phyloP scores from a whole-genome alignment of 2,113 vertebrate species.

The Heterochromis multidens region DNA sequence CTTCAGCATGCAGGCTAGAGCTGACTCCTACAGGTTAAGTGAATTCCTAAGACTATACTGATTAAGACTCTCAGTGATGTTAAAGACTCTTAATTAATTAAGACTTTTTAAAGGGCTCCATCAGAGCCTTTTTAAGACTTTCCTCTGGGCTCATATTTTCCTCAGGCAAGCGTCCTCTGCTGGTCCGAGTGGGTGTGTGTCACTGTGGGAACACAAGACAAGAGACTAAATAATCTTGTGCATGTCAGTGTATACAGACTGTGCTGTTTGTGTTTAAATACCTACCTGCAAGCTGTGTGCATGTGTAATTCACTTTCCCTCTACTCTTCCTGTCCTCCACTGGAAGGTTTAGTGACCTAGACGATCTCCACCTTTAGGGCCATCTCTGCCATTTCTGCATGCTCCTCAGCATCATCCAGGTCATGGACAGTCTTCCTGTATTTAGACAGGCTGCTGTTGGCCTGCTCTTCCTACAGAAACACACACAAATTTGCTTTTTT shows the following conservation, averaged over 20 bases:
- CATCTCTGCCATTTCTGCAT: constrained; percentile 56
- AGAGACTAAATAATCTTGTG: not conserved
- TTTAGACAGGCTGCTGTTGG: constrained; percentile 69
- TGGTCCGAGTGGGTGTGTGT: constrained; percentile 23
- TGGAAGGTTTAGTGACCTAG: constrained; percentile 62
- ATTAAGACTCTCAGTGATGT: constrained; percentile 54
- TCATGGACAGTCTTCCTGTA: constrained; percentile 62
- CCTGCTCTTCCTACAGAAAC: constrained; percentile 68
- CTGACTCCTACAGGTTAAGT: not conserved
- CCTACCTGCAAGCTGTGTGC: not conserved
- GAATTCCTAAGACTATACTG: not conserved
- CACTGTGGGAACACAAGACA: not conserved
- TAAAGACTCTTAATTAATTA: constrained; percentile 27
- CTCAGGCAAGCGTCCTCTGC: not conserved
- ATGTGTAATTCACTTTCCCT: not conserved
- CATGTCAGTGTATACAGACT: not conserved
- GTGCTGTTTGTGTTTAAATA: not conserved
- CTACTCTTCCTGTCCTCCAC: constrained; percentile 55
- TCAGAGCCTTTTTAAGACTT: constrained; percentile 20
- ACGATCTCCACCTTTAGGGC: constrained; percentile 73
- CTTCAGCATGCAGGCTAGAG: not conserved
- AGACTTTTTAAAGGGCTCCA: constrained; percentile 7
- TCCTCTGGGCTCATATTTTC: not conserved
- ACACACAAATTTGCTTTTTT: not conserved
- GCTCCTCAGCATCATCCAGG: constrained; percentile 67